A percentile compares a stretch with the other conserved stretches of the same genome.
phyloP scores from a whole-genome alignment of 2,888 invertebrate species.

The Drosophila algonquin region DNA sequence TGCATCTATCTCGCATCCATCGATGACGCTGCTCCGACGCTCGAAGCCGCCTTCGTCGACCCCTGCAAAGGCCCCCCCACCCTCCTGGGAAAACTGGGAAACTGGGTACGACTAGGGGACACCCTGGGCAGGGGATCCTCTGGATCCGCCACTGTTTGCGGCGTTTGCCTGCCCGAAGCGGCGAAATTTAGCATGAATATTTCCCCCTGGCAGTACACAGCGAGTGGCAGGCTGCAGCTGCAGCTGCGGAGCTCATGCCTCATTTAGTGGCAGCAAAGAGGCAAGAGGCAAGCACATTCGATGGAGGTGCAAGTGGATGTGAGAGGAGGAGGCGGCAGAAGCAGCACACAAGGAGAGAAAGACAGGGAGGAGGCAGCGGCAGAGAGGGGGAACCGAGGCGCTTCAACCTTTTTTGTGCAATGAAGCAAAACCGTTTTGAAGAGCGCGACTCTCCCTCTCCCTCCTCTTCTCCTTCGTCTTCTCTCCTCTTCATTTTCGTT shows the following conservation, averaged over 20 bases:
- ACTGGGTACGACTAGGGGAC: conserved; percentile 12
- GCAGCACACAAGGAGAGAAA: neutral
- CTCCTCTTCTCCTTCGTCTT: conserved; percentile 15
- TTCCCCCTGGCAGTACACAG: neutral
- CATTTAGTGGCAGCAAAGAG: neutral
- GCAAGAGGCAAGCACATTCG: neutral
- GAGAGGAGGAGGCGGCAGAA: neutral
- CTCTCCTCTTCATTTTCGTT: conserved; percentile 49
- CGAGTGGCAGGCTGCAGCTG: neutral
- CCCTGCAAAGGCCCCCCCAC: conserved; percentile 57
- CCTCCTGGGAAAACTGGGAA: neutral
- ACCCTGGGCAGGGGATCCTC: neutral
- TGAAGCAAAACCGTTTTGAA: conserved; percentile 63
- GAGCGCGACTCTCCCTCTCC: too few species aligned
- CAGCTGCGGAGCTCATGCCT: neutral
- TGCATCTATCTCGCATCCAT: conserved; percentile 36
- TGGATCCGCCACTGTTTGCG: too few species aligned
- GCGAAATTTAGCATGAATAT: neutral
- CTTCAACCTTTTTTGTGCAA: conserved; percentile 69
- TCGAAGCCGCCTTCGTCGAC: conserved; percentile 55
- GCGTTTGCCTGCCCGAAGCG: too few species aligned
- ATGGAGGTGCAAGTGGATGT: neutral
- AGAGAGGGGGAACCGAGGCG: neutral
- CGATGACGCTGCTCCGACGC: conserved; percentile 35
- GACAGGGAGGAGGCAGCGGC: neutral